These are phyloP conservation scores for Margaritifera margaritifera DNA, from an alignment of 2,888 invertebrate species.

Conservation along the genomic window DNA sequence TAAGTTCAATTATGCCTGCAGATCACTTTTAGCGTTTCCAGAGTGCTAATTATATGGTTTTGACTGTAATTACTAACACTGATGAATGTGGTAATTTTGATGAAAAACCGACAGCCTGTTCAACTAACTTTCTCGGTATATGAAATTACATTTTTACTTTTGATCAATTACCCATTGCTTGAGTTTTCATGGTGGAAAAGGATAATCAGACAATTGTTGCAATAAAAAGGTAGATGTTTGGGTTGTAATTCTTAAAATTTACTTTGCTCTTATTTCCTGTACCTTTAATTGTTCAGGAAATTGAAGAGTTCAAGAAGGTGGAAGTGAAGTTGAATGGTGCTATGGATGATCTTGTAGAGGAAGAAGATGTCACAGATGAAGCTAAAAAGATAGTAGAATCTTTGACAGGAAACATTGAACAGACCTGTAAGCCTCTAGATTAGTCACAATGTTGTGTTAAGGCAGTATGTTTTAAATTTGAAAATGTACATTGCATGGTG, in stretches of 20 bases:
- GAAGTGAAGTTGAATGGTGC: constrained; percentile 27
- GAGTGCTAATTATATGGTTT: too few species aligned
- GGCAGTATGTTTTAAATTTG: background rate
- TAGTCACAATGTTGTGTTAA: background rate
- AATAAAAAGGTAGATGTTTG: too few species aligned
- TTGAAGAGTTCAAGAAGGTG: constrained; percentile 19
- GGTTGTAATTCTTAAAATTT: too few species aligned
- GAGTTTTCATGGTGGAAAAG: too few species aligned
- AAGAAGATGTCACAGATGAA: constrained; percentile 79
- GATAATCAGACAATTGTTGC: too few species aligned
- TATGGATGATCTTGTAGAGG: constrained; percentile 26
- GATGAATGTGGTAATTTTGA: too few species aligned
- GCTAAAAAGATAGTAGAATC: constrained; percentile 94
- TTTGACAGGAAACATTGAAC: constrained; percentile 85
- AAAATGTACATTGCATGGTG: background rate
- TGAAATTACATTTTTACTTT: background rate
- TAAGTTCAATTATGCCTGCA: too few species aligned
- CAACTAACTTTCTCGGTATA: too few species aligned
- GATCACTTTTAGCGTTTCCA: too few species aligned
- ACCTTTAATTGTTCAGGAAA: background rate
- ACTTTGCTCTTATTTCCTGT: too few species aligned
- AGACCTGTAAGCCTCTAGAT: constrained; percentile 45
- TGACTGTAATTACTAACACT: too few species aligned
- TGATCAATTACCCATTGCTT: background rate
- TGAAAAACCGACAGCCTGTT: too few species aligned